phyloP scores from a whole-genome alignment of 1,140 invertebrate genomes.

The Acyrthosiphon pisum region DNA sequence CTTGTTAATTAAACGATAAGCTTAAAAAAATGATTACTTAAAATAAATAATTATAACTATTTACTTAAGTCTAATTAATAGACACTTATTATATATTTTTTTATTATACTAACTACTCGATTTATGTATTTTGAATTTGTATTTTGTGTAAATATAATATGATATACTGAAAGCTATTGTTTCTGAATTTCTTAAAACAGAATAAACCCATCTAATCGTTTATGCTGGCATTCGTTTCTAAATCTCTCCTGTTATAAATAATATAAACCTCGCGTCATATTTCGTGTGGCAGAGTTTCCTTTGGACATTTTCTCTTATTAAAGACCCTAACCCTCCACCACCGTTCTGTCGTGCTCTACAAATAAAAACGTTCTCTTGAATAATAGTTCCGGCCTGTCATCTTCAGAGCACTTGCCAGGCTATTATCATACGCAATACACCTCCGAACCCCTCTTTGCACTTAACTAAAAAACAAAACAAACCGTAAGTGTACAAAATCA shows the following conservation, averaged over 20 bases:
- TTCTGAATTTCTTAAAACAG: neutral
- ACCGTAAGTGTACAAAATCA: constrained; percentile 42
- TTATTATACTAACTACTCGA: neutral
- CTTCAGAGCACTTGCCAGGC: constrained; percentile 45
- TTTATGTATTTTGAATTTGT: neutral
- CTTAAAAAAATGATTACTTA: neutral
- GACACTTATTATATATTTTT: neutral
- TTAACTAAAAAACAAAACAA: constrained; percentile 42
- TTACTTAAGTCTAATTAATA: neutral
- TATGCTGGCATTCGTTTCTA: neutral
- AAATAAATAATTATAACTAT: neutral
- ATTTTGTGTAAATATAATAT: neutral
- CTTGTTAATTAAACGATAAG: neutral
- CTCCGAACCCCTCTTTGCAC: neutral
- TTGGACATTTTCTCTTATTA: constrained; percentile 47
- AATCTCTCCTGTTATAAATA: constrained; percentile 41
- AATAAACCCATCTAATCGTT: neutral
- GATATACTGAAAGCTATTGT: neutral
- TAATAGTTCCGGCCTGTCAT: constrained; percentile 49
- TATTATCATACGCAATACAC: constrained; percentile 35
- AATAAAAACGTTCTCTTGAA: constrained; percentile 52
- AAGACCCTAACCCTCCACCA: neutral
- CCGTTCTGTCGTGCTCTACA: neutral
- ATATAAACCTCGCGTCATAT: constrained; percentile 32
- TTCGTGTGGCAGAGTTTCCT: neutral